Conservation (phyloP, 2,113 vertebrate genomes). For the Gasterosteus nipponicus region DNA sequence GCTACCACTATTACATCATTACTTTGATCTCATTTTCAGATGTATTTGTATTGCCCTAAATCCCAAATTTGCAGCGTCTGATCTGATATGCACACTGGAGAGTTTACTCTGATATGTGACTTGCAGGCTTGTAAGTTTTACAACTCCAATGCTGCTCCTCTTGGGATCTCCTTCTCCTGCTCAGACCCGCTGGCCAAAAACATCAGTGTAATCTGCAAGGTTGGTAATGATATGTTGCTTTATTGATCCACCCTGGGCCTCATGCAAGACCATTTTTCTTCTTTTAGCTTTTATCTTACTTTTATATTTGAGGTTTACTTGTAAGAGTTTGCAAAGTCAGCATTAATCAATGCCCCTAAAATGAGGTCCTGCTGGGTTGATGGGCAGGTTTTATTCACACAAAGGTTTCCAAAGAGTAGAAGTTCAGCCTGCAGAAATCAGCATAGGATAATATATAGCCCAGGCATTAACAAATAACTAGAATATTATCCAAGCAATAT, state of each 20-base stretch:
- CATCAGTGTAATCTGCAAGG: conserved; percentile 93
- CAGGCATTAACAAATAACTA: not conserved
- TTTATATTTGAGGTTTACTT: not conserved
- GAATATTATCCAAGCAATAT: not conserved
- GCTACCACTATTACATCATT: not conserved
- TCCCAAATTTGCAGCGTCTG: no score
- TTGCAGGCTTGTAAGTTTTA: conserved; percentile 90
- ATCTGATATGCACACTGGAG: not conserved
- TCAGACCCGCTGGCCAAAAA: conserved; percentile 88
- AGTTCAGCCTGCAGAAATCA: not conserved
- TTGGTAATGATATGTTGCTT: conserved; percentile 48
- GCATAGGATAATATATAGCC: not conserved
- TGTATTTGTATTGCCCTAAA: no score
- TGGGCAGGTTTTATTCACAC: not conserved
- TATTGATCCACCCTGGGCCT: not conserved
- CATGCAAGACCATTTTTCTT: not conserved
- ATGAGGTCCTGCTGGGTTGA: not conserved
- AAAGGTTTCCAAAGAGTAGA: not conserved
- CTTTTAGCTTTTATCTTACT: not conserved
- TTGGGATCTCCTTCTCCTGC: conserved; percentile 91
- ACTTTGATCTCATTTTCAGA: not conserved
- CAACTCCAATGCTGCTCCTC: conserved; percentile 91
- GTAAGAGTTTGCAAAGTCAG: not conserved
- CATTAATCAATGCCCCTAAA: not conserved
- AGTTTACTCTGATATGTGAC: conserved; percentile 14